phyloP scores from a whole-genome alignment of 2,888 invertebrate species.

The Muscina levida region DNA sequence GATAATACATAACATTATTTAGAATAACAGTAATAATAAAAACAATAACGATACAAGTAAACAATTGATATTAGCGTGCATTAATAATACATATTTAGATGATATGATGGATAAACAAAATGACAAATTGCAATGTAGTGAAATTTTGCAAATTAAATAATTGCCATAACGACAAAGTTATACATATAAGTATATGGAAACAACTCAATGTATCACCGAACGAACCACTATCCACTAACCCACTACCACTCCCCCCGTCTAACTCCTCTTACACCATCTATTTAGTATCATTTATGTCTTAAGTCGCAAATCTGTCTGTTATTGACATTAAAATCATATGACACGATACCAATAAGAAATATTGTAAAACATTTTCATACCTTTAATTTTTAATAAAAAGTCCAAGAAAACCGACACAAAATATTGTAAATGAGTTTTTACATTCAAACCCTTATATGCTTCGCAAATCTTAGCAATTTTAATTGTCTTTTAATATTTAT shows the following conservation, averaged over 20 bases:
- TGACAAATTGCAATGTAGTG: too few relatives aligned
- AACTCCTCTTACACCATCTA: background rate
- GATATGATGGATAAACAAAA: background rate
- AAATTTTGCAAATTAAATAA: too few relatives aligned
- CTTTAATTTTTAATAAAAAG: slow-evolving; percentile 58
- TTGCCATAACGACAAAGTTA: background rate
- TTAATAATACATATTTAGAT: background rate
- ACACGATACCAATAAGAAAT: slow-evolving; percentile 8
- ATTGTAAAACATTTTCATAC: slow-evolving; percentile 52
- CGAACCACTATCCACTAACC: background rate
- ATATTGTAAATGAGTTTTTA: too few relatives aligned
- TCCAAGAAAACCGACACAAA: slow-evolving; percentile 19
- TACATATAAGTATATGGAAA: too few relatives aligned
- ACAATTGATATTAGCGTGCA: background rate
- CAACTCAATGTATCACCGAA: too few relatives aligned
- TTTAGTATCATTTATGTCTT: background rate
- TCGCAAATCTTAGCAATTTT: too few relatives aligned
- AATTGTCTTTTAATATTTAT: too few relatives aligned
- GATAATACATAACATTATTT: background rate
- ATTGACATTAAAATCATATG: background rate
- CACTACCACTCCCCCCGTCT: background rate
- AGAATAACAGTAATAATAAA: background rate
- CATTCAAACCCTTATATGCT: too few relatives aligned
- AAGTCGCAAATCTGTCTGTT: too few relatives aligned
- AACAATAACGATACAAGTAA: background rate